Evolutionary conservation across 2,797 vertebrate genomes (phyloP).

Genomic region (Choloepus didactylus): DNA sequence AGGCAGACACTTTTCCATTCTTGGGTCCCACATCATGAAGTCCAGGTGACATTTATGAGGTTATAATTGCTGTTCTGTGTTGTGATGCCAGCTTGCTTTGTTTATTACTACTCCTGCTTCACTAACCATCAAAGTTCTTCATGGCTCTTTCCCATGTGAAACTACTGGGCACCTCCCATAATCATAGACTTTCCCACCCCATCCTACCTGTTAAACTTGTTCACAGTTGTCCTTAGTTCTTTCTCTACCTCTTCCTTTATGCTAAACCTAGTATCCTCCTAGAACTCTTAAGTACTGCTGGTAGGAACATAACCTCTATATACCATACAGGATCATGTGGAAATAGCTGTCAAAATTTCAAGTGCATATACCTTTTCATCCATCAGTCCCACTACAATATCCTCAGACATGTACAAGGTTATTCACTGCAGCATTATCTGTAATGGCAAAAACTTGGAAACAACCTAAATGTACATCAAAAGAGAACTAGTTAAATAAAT

Average conservation of each 20-base stretch:
- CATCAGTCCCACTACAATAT: neutral
- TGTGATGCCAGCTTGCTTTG: neutral
- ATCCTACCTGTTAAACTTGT: constrained; percentile 21
- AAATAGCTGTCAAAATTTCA: constrained; percentile 43
- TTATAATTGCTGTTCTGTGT: neutral
- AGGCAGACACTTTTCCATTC: neutral
- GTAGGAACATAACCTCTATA: neutral
- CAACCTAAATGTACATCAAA: neutral
- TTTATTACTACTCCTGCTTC: neutral
- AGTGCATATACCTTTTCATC: neutral
- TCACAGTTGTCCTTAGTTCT: constrained; percentile 25
- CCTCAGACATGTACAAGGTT: neutral
- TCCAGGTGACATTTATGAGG: constrained; percentile 33
- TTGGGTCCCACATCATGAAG: neutral
- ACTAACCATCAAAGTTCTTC: neutral
- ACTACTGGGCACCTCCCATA: constrained; percentile 2
- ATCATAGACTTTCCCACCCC: neutral
- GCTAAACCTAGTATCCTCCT: neutral
- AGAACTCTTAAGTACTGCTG: neutral
- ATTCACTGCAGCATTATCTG: neutral
- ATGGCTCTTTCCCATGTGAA: constrained; percentile 12
- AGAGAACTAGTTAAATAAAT: constrained; percentile 11
- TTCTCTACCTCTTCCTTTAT: neutral
- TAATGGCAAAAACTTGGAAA: neutral
- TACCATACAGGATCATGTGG: neutral